These are phyloP conservation scores for Macrophya annulata DNA, from an alignment of 2,888 invertebrate genomes.

Conservation along the genomic window DNA sequence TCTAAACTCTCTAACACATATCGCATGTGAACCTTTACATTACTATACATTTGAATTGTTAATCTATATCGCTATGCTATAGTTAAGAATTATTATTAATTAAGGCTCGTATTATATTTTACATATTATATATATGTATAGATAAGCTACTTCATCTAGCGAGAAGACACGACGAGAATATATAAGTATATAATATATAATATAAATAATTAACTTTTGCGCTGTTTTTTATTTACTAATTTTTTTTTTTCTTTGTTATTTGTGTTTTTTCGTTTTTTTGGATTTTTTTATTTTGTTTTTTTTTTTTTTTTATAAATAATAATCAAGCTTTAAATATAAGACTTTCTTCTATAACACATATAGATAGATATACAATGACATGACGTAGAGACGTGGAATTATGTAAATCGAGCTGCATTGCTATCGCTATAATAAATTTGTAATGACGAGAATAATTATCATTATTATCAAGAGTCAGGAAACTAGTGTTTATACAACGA, in stretches of 20 bases:
- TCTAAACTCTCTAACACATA: slow-evolving; percentile 51
- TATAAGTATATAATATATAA: no score
- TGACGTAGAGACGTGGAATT: slow-evolving; percentile 30
- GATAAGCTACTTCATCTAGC: slow-evolving; percentile 53
- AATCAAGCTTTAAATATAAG: slow-evolving; percentile 10
- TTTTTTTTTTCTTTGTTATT: slow-evolving; percentile 23
- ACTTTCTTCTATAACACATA: slow-evolving; percentile 39
- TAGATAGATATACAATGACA: slow-evolving; percentile 17
- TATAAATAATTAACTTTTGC: slow-evolving; percentile 46
- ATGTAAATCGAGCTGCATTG: slow-evolving; percentile 19
- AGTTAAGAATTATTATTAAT: slow-evolving; percentile 42
- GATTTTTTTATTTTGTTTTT: not conserved
- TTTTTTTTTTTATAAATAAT: not conserved
- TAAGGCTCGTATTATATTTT: slow-evolving; percentile 52
- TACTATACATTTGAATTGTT: slow-evolving; percentile 9
- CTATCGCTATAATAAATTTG: slow-evolving; percentile 30
- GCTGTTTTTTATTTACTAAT: not conserved
- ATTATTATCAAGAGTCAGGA: slow-evolving; percentile 38
- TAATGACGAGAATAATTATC: slow-evolving; percentile 10
- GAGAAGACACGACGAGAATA: slow-evolving; percentile 45
- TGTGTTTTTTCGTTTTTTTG: slow-evolving; percentile 36
- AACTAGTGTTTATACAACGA: slow-evolving; percentile 15
- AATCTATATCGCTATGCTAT: slow-evolving; percentile 39
- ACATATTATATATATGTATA: not conserved
- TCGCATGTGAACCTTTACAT: slow-evolving; percentile 20